A percentile compares a stretch with the other conserved stretches of the same genome.
These are phyloP conservation scores for Morpho helenor DNA, from an alignment of 2,888 invertebrate genomes.

Conservation along the genomic window DNA sequence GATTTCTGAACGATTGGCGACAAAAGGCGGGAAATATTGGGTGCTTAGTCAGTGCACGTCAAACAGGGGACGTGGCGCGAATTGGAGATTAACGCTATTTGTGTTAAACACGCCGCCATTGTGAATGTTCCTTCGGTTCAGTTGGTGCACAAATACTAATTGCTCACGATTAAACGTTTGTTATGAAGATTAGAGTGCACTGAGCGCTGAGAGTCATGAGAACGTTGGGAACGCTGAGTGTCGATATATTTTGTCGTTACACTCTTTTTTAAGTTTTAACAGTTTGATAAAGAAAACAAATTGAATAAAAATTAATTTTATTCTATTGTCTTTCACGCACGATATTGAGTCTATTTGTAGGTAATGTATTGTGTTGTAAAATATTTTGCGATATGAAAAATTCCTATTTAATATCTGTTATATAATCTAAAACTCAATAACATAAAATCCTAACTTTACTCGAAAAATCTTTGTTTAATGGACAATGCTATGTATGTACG, in stretches of 20 bases:
- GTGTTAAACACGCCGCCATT: constrained; percentile 62
- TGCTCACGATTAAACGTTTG: constrained; percentile 37
- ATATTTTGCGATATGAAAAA: too few relatives aligned
- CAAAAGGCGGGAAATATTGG: constrained; percentile 57
- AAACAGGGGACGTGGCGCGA: constrained; percentile 53
- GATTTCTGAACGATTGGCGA: constrained; percentile 48
- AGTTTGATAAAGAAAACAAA: neutral
- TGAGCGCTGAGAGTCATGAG: constrained; percentile 33
- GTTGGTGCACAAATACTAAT: constrained; percentile 37
- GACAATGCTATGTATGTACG: too few relatives aligned
- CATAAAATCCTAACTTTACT: too few relatives aligned
- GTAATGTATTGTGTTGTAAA: too few relatives aligned
- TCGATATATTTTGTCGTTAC: constrained; percentile 1
- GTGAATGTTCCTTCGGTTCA: constrained; percentile 50
- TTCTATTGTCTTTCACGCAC: too few relatives aligned
- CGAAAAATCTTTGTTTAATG: too few relatives aligned
- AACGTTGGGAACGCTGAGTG: constrained; percentile 14
- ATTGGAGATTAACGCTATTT: constrained; percentile 66
- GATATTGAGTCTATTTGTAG: too few relatives aligned
- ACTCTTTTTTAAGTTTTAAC: constrained; percentile 2
- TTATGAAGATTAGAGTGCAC: constrained; percentile 42
- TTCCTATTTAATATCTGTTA: too few relatives aligned
- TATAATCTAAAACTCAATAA: too few relatives aligned
- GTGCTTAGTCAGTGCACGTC: constrained; percentile 60
- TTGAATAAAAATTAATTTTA: too few relatives aligned